These are phyloP conservation scores for Anabas testudineus DNA, from an alignment of 2,797 vertebrate species.

Conservation along the genomic window DNA sequence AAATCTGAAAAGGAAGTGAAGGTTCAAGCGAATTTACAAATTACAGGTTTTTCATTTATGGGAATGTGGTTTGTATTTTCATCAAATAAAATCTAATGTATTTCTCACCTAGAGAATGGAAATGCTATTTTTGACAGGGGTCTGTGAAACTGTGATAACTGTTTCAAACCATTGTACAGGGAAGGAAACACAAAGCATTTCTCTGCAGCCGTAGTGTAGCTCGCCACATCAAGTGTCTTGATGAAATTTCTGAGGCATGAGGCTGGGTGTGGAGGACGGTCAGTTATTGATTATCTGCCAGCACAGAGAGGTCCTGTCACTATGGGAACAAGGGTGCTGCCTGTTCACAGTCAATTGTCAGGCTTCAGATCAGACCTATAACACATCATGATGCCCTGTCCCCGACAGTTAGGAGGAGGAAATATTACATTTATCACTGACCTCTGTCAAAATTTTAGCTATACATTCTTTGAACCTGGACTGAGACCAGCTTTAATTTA, in stretches of 20 bases:
- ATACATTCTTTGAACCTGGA: slow-evolving; percentile 14
- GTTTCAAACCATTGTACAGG: slow-evolving; percentile 8
- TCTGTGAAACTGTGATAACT: slow-evolving; percentile 7
- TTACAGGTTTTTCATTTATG: no score
- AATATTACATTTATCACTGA: slow-evolving; percentile 14
- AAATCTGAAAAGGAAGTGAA: slow-evolving; percentile 12
- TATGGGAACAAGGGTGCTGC: slow-evolving; percentile 76
- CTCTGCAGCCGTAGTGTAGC: slow-evolving; percentile 18
- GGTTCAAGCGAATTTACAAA: no score
- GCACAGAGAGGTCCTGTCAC: slow-evolving; percentile 69
- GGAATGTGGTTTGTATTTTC: not conserved
- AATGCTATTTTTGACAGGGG: not conserved
- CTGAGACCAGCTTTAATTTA: slow-evolving; percentile 1
- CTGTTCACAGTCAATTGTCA: slow-evolving; percentile 67
- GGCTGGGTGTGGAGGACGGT: slow-evolving; percentile 50
- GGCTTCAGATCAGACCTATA: slow-evolving; percentile 47
- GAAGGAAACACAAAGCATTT: slow-evolving; percentile 26
- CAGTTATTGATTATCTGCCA: slow-evolving; percentile 80
- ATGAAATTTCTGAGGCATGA: slow-evolving; percentile 63
- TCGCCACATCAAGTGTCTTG: slow-evolving; percentile 32
- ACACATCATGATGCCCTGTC: slow-evolving; percentile 19
- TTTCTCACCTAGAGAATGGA: slow-evolving; percentile 1
- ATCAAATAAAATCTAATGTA: slow-evolving; percentile 3
- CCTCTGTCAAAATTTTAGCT: not conserved
- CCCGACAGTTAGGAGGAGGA: not conserved